Percentiles rank a stretch among this genome's conserved stretches.
phyloP scores from a whole-genome alignment of 2,888 invertebrate species.

The Notodonta dromedarius region DNA sequence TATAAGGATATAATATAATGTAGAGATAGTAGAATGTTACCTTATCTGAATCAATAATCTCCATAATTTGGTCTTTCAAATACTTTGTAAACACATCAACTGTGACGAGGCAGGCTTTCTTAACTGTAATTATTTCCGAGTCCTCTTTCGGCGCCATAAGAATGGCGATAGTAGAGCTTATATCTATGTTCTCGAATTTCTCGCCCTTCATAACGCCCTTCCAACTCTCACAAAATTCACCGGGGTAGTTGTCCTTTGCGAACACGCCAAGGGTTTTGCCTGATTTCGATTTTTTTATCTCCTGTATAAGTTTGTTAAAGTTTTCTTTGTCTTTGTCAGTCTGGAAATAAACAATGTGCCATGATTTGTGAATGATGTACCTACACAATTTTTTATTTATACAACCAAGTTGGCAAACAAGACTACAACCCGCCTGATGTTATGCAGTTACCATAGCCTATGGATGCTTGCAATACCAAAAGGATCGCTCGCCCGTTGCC shows the following conservation, averaged over 20 bases:
- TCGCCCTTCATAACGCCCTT: slow-evolving; percentile 89
- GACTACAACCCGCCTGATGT: too few relatives aligned
- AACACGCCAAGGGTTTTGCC: slow-evolving; percentile 96
- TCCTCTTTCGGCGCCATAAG: slow-evolving; percentile 98
- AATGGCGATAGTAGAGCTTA: slow-evolving; percentile 92
- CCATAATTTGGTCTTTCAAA: slow-evolving; percentile 98
- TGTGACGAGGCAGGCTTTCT: slow-evolving; percentile 96
- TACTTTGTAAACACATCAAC: slow-evolving; percentile 98
- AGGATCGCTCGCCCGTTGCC: too few relatives aligned
- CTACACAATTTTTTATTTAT: too few relatives aligned
- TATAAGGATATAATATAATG: too few relatives aligned
- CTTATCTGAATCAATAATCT: slow-evolving; percentile 98
- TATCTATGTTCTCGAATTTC: slow-evolving; percentile 93
- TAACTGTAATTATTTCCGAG: slow-evolving; percentile 93
- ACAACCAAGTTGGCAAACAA: too few relatives aligned
- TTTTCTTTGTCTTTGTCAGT: slow-evolving; percentile 97
- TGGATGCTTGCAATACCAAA: too few relatives aligned
- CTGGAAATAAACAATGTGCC: slow-evolving; percentile 64
- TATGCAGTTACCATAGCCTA: too few relatives aligned
- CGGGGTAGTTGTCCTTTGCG: slow-evolving; percentile 96
- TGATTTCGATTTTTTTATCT: slow-evolving; percentile 94
- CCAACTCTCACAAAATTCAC: slow-evolving; percentile 97
- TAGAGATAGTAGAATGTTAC: slow-evolving; percentile 62
- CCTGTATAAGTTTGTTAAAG: slow-evolving; percentile 89
- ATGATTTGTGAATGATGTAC: too few relatives aligned